Conservation (phyloP, 2,113 vertebrate species). For the Zosterops borbonicus region DNA sequence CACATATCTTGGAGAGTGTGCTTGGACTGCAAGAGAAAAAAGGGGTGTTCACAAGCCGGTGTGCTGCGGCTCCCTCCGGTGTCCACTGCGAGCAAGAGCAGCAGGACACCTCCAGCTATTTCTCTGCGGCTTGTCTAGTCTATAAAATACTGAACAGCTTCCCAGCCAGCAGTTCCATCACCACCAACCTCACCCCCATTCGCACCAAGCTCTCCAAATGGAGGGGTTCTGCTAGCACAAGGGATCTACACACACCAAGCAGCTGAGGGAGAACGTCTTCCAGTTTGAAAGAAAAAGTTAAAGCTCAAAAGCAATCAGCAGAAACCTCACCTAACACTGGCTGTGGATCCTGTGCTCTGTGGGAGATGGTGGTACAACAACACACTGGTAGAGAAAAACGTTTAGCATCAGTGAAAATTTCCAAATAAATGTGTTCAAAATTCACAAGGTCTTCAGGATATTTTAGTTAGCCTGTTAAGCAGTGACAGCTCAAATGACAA, state of each 20-base stretch:
- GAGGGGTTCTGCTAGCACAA: neutral
- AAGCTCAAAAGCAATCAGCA: neutral
- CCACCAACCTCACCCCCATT: neutral
- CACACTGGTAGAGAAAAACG: neutral
- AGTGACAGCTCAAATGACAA: neutral
- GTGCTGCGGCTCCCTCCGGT: slow-evolving; percentile 47
- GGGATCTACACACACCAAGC: neutral
- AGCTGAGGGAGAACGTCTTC: neutral
- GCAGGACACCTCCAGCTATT: neutral
- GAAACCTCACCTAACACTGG: neutral
- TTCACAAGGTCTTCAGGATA: neutral
- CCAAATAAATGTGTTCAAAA: neutral
- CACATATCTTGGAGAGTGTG: neutral
- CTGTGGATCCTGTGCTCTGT: neutral
- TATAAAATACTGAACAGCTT: neutral
- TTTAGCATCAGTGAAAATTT: neutral
- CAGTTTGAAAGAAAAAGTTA: neutral
- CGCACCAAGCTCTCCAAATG: neutral
- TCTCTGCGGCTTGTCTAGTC: neutral
- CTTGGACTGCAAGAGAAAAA: neutral
- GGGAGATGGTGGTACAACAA: neutral
- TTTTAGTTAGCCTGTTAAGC: neutral
- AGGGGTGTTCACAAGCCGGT: neutral
- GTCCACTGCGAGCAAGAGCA: neutral
- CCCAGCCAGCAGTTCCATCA: neutral